Evolutionary conservation across 2,113 vertebrate species (phyloP).

Genomic region (Heterotilapia buettikoferi): DNA sequence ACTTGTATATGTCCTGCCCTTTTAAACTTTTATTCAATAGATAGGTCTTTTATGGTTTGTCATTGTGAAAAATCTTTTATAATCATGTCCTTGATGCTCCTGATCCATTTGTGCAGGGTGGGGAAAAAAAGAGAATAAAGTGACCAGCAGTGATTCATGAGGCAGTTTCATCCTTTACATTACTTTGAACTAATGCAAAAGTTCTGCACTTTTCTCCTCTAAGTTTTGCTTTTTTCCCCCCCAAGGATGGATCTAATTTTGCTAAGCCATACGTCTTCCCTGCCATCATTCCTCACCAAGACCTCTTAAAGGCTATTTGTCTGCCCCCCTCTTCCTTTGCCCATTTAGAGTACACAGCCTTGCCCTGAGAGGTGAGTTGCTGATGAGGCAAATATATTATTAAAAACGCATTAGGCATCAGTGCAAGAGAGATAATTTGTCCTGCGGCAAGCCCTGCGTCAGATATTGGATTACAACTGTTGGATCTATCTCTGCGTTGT

Average conservation of each 20-base stretch:
- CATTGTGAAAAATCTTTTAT: not conserved
- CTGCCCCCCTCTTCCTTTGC: conserved; percentile 8
- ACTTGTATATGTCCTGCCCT: not conserved
- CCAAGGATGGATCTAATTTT: conserved; percentile 21
- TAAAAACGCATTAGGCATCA: conserved; percentile 60
- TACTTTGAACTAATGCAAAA: not conserved
- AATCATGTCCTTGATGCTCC: not conserved
- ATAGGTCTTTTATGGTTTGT: not conserved
- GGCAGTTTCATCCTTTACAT: not conserved
- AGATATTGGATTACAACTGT: not conserved
- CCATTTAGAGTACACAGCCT: conserved; percentile 25
- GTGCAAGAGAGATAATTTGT: conserved; percentile 11
- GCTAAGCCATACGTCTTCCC: conserved; percentile 32
- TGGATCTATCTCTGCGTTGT: not conserved
- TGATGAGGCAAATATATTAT: conserved; percentile 67
- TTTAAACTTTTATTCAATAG: not conserved
- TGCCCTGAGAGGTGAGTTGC: conserved; percentile 43
- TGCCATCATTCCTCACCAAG: conserved; percentile 15
- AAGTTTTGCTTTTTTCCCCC: not conserved
- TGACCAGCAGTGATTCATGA: not conserved
- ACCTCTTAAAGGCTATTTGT: conserved; percentile 50
- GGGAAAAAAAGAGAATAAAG: not conserved
- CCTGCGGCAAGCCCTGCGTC: not conserved
- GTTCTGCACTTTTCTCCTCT: not conserved
- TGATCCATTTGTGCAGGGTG: not conserved